phyloP scores from a whole-genome alignment of 2,113 vertebrate species.

The Epinephelus moara region DNA sequence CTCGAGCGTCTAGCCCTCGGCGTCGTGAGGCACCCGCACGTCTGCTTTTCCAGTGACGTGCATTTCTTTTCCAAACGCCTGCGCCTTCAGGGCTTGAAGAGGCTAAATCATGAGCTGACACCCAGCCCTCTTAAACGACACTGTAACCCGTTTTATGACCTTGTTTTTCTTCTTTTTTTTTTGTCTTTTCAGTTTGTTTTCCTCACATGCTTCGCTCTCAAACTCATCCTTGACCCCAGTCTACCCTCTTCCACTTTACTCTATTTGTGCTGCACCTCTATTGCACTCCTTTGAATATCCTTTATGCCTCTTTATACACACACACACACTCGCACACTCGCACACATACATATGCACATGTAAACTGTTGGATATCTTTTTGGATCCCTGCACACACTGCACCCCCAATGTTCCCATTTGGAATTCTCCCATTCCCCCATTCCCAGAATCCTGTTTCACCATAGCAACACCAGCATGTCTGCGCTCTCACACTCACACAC shows the following conservation, averaged over 20 bases:
- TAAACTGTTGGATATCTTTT: neutral
- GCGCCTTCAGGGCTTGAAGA: slow-evolving; percentile 24
- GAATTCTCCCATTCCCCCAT: slow-evolving; percentile 51
- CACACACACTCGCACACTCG: neutral
- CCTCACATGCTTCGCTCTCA: neutral
- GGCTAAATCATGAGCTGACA: slow-evolving; percentile 54
- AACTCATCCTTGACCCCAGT: neutral
- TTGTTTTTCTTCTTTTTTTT: slow-evolving; percentile 23
- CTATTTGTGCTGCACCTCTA: neutral
- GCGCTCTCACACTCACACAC: neutral
- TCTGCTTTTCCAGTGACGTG: neutral
- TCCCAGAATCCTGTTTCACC: slow-evolving; percentile 39
- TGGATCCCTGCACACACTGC: slow-evolving; percentile 42
- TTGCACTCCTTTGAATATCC: neutral
- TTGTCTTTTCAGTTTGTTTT: slow-evolving; percentile 6
- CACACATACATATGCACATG: slow-evolving; percentile 29
- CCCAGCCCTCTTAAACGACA: slow-evolving; percentile 37
- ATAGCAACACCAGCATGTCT: slow-evolving; percentile 58
- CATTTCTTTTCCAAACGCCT: neutral
- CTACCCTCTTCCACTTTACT: neutral
- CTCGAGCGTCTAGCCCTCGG: neutral
- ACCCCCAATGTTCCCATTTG: slow-evolving; percentile 62
- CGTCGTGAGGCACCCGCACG: neutral
- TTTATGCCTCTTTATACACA: neutral
- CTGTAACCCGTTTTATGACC: slow-evolving; percentile 65